These are phyloP conservation scores for Chrysolina haemoptera DNA, from an alignment of 2,888 invertebrate genomes.

Conservation along the genomic window DNA sequence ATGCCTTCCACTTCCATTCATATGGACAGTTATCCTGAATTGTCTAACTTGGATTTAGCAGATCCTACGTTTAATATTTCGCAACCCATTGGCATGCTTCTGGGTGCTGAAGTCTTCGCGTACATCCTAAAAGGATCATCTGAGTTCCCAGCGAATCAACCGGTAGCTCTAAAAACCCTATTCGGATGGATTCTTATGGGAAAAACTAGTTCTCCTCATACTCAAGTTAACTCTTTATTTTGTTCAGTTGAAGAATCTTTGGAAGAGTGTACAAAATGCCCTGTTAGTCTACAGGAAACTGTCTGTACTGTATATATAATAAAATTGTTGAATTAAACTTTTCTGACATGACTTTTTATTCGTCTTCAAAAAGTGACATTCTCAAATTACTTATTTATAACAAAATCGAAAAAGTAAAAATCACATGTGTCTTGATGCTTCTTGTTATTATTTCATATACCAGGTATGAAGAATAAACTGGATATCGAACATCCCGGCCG, in stretches of 20 bases:
- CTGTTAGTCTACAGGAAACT: too few relatives aligned
- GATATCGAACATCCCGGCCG: too few relatives aligned
- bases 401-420: too few relatives aligned
- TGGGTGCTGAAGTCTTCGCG: slow-evolving; percentile 22
- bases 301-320: too few relatives aligned
- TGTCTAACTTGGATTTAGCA: slow-evolving; percentile 17
- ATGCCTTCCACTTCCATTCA: neutral
- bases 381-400: too few relatives aligned
- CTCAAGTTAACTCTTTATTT: neutral
- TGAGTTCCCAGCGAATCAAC: neutral
- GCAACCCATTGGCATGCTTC: neutral
- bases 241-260: neutral
- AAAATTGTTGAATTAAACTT: too few relatives aligned
- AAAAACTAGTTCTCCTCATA: neutral
- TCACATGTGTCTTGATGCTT: too few relatives aligned
- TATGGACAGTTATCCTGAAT: neutral
- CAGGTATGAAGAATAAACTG: too few relatives aligned
- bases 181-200: slow-evolving; percentile 22
- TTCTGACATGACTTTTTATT: too few relatives aligned
- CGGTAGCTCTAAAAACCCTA: slow-evolving; percentile 17
- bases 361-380: too few relatives aligned
- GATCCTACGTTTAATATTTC: slow-evolving; percentile 30
- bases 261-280: too few relatives aligned
- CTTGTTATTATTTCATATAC: too few relatives aligned
- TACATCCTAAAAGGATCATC: neutral